Base-by-base conservation (phyloP, 2,888 invertebrate genomes). In the Tetheella fluctuosa region DNA sequence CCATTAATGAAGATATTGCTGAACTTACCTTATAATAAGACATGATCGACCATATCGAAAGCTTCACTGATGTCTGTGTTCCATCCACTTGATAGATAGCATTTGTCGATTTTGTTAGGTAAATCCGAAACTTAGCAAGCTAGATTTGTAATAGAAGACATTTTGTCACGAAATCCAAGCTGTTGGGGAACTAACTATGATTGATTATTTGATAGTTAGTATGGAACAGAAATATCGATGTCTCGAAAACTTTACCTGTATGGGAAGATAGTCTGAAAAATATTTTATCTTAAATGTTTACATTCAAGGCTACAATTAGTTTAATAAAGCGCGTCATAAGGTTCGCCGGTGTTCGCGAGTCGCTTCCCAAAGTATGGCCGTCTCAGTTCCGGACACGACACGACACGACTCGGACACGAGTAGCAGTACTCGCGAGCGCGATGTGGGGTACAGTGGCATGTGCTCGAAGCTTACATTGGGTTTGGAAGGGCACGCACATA, bases 291-390 rank as follows among this genome's bases (percentile, higher is more conserved):
- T n/a, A n/a, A n/a, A n/a, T n/a, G n/a, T n/a, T n/a, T 30, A 30
- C 30, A 30, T 13, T 34, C 6, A 34, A 39, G 39, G 10, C 48
- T 10, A 48, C 48, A 48, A 20, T 20, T 20, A 48, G 48, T 48
- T 48, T 48, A 8, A 48, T 48, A 48, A 48, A 48, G 48, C 48
- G 48, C 48, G 48, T 48, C 10, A 48, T 20, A 8, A n/a, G 48
- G 17, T 48, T 48, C 17, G 20, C n/a, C 23, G 23, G 59, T 23
- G 20, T 55, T 37, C 23, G 34, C 34, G 34, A 13, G 34, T 34
- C 34, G 20, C 37, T 57, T 60, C 60, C 57, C 60, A 60, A 60
- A 52, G 60, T 60, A 60, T 60, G 52, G 60, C 52, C 57, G 60
- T 57, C 39, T 57, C 52, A 54, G 60, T 57, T 57, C 60, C 60